Conservation (phyloP, 2,888 invertebrate genomes). For the Tetheella fluctuosa region DNA sequence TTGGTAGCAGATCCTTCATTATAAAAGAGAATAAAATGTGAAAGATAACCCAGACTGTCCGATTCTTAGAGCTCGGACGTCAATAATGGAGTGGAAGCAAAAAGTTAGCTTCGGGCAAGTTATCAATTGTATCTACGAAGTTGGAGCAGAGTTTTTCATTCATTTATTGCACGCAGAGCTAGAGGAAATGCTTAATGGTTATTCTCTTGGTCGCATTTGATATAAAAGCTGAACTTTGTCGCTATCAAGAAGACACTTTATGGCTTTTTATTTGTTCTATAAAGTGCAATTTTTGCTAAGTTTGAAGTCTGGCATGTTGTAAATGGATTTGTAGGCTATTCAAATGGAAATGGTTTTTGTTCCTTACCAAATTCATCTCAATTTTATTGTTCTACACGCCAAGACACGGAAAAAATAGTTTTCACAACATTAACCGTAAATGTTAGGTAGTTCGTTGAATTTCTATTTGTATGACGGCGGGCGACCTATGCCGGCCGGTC, state of each 20-base stretch:
- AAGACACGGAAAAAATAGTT: neutral
- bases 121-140: constrained; percentile 76
- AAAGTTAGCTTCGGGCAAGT: constrained; percentile 72
- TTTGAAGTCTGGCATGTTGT: constrained; percentile 47
- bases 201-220: constrained; percentile 65
- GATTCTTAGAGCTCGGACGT: constrained; percentile 54
- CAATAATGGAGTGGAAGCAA: constrained; percentile 71
- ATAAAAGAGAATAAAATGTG: constrained; percentile 40
- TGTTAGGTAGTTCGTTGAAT: neutral
- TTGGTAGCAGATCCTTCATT: constrained; percentile 11
- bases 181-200: constrained; percentile 73
- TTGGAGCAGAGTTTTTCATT: constrained; percentile 69
- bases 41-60: constrained; percentile 51
- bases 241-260: constrained; percentile 51
- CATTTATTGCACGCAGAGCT: constrained; percentile 72
- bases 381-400: constrained; percentile 21
- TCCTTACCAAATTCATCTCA: constrained; percentile 23
- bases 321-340: constrained; percentile 53
- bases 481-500: neutral
- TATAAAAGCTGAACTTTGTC: constrained; percentile 67
- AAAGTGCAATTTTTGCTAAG: constrained; percentile 60
- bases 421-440: neutral
- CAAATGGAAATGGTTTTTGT: constrained; percentile 35
- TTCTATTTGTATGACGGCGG: neutral
- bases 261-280: constrained; percentile 56